Percentiles rank a stretch among this genome's conserved stretches.
phyloP scores from a whole-genome alignment of 2,797 vertebrate genomes.

The Hippopotamyrus pictus region DNA sequence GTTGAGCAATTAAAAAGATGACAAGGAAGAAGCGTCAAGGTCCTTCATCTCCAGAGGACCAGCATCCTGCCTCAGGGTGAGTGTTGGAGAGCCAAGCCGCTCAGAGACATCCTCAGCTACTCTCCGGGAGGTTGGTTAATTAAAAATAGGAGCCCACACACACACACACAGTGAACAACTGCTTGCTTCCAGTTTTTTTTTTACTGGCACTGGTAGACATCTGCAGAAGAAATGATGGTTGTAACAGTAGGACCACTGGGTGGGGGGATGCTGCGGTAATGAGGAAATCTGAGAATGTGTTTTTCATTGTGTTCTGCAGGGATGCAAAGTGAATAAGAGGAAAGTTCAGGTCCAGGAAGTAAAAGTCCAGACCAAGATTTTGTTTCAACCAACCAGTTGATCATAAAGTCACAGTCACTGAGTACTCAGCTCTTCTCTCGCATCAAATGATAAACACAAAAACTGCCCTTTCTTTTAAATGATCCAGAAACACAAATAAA shows the following conservation, averaged over 20 bases:
- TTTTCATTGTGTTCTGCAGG: not conserved
- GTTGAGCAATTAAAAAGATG: constrained; percentile 1
- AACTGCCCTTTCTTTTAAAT: constrained; percentile 29
- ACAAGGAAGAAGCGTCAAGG: not conserved
- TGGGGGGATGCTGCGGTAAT: constrained; percentile 33
- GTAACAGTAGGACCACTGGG: constrained; percentile 45
- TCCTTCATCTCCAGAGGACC: not conserved
- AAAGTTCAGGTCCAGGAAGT: not conserved
- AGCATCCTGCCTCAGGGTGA: not conserved
- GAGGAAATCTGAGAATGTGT: not conserved
- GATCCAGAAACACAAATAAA: not conserved
- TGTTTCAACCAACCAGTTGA: not conserved
- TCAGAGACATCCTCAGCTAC: constrained; percentile 44
- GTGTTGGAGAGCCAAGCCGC: constrained; percentile 30
- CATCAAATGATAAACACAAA: not conserved
- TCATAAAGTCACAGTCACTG: not conserved
- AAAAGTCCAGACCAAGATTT: not conserved
- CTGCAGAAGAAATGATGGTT: constrained; percentile 49
- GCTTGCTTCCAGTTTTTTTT: constrained; percentile 21
- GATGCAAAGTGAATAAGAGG: not conserved
- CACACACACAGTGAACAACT: not conserved
- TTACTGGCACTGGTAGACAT: constrained; percentile 25
- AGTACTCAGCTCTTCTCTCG: not conserved
- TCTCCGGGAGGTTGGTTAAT: constrained; percentile 48
- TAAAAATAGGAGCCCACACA: constrained; percentile 34